phyloP scores from a whole-genome alignment of 1,140 invertebrate species.

The Bemisia tabaci region DNA sequence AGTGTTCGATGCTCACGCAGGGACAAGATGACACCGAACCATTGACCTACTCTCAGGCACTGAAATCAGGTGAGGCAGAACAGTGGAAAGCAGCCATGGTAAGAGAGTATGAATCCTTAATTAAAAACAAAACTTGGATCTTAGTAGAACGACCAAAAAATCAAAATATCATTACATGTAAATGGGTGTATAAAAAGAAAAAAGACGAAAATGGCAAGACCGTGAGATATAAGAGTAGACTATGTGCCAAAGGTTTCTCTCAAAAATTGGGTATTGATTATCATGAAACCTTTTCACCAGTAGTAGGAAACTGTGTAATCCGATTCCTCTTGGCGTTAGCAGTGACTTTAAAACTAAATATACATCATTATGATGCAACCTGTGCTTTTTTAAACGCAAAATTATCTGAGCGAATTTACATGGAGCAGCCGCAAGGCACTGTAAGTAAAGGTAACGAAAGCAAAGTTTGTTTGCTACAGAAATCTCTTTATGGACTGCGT shows the following conservation, averaged over 20 bases:
- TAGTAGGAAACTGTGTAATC: conserved; percentile 27
- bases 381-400: conserved; percentile 32
- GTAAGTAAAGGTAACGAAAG: conserved; percentile 8
- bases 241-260: conserved; percentile 6
- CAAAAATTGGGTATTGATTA: conserved; percentile 26
- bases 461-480: conserved; percentile 17
- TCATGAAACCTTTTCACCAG: conserved; percentile 29
- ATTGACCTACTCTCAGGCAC: no score
- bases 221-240: conserved; percentile 18
- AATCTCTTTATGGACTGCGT: conserved; percentile 16
- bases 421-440: conserved; percentile 27
- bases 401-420: conserved; percentile 31
- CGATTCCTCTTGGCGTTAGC: conserved; percentile 29
- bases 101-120: conserved; percentile 26
- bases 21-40: no score
- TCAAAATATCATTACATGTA: conserved; percentile 25
- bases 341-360: conserved; percentile 24
- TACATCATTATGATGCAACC: conserved; percentile 28
- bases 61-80: no score
- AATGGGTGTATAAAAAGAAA: conserved; percentile 31
- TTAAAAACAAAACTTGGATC: conserved; percentile 29
- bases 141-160: conserved; percentile 24
- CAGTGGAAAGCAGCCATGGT: conserved; percentile 29
- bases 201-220: conserved; percentile 21
- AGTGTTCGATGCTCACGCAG: no score